Base-by-base conservation (phyloP, 2,888 invertebrate species). In the Hypomecis punctinalis region DNA sequence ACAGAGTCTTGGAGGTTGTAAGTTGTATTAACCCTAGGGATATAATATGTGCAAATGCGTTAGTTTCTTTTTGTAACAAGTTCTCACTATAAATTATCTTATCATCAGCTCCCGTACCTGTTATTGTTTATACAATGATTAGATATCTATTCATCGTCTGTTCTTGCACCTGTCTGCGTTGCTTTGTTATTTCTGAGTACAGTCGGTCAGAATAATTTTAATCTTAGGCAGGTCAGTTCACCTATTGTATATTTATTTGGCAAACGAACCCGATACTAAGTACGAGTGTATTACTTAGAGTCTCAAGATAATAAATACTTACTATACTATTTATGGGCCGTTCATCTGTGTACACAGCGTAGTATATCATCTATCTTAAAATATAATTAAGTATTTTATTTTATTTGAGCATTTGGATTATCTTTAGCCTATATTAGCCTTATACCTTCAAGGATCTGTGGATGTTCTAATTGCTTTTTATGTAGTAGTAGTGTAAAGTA, bases 161-260 rank as follows among this genome's bases (percentile, higher is more conserved):
- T 9, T 46, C 9, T 47, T 47, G 47, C 47, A 47, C 33, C 33
- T 47, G 47, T 47, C 10, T 33, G 10, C 47, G 33, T 23, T 23
- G 33, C 10, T 47, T 47, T 47, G 47, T 47, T 33, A 33, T 47
- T 10, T 3, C 3, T 23, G 23, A 23, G 4, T 9, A 47, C 35
- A 9, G 35, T 47, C 5, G 33, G 47, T 35, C 33, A 5, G 47
- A 47, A 9, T 23, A 10, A 9, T 10, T 47, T 35, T 23, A 47
- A 36, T 7, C 35, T 49, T 35, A 49, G 48, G 36, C 36, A 49
- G 48, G n/a, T 49, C 48, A 49, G 48, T 36, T 49, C 36, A 49
- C 6, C 36, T 23, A 11, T n/a, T 4, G 11, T n/a, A n/a, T 7
- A 11, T 11, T 49, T n/a, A 36, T 49, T 49, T 11, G 11, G 9